Evolutionary conservation across 2,888 invertebrate species (phyloP).

Genomic region (Eupithecia subumbrata): DNA sequence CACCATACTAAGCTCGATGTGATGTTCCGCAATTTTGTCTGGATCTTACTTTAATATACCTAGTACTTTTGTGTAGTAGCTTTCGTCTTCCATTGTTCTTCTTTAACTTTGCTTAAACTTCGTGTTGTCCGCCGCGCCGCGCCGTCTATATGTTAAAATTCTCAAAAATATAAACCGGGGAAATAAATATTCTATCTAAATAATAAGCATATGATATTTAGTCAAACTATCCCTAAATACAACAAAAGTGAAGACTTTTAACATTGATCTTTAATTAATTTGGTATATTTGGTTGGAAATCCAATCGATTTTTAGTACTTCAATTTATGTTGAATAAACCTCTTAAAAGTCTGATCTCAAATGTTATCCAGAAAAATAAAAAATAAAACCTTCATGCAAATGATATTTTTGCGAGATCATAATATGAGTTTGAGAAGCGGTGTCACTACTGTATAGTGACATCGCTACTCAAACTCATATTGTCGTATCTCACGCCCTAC

Average conservation of each 20-base stretch:
- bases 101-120: background rate
- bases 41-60: background rate
- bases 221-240: background rate
- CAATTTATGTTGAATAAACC: background rate
- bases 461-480: no score
- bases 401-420: slow-evolving; percentile 8
- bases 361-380: background rate
- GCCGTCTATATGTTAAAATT: background rate
- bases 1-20: background rate
- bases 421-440: slow-evolving; percentile 55
- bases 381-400: background rate
- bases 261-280: background rate
- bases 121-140: background rate
- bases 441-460: no score
- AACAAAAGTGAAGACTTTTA: background rate
- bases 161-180: background rate
- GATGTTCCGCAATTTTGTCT: background rate
- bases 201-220: background rate
- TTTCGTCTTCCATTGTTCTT: background rate
- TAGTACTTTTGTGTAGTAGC: background rate
- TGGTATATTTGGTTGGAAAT: background rate
- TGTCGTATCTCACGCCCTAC: slow-evolving; percentile 77
- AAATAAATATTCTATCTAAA: background rate
- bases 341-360: background rate
- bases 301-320: background rate